Conservation (phyloP, 2,113 vertebrate genomes). For the Asarcornis scutulata region DNA sequence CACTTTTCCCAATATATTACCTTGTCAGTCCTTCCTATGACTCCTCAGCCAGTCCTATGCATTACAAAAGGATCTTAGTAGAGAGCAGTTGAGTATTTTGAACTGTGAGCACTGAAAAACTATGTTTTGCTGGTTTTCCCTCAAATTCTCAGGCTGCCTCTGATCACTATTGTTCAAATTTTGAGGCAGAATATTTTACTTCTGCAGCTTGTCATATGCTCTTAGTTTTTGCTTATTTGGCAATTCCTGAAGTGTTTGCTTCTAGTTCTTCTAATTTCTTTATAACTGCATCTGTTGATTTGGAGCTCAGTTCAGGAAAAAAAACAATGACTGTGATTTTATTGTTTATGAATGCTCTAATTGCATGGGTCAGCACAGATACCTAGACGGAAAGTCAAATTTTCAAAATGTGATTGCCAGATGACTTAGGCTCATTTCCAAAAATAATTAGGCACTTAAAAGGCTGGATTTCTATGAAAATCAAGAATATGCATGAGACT, state of each 20-base stretch:
- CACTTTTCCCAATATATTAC: not conserved
- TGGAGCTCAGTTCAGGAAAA: conserved; percentile 36
- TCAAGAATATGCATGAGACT: not conserved
- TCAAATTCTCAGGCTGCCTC: conserved; percentile 8
- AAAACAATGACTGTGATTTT: conserved; percentile 27
- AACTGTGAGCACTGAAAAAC: not conserved
- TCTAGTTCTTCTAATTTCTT: conserved; percentile 47
- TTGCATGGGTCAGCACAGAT: conserved; percentile 4
- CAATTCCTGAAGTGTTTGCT: conserved; percentile 44
- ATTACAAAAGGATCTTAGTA: not conserved
- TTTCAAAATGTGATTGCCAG: conserved; percentile 29
- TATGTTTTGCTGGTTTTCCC: not conserved
- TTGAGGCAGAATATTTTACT: conserved; percentile 29
- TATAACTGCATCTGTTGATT: conserved; percentile 5
- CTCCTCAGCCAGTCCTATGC: not conserved
- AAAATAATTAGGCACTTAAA: conserved; percentile 32
- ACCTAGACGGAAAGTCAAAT: not conserved
- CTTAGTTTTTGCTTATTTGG: conserved; percentile 63
- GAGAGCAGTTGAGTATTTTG: not conserved
- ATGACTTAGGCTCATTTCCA: conserved; percentile 20
- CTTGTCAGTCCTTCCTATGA: not conserved
- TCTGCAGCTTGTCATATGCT: not conserved
- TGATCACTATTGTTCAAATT: conserved; percentile 22
- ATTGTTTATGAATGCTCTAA: conserved; percentile 13
- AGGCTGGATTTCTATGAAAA: conserved; percentile 1